phyloP scores from a whole-genome alignment of 2,113 vertebrate species.

The Anguilla rostrata region DNA sequence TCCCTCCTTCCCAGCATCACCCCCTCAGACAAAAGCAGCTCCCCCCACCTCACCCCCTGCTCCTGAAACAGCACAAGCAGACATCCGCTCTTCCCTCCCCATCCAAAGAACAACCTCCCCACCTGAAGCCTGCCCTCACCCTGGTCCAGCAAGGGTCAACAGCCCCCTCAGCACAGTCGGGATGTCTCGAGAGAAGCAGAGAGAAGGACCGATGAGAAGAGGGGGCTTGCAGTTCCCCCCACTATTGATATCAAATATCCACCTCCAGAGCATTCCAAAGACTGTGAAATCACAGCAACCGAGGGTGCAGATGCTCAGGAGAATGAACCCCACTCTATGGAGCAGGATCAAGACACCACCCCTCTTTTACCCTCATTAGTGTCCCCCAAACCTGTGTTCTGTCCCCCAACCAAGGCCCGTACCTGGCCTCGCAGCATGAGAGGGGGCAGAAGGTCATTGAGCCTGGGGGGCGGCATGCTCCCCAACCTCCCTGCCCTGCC shows the following conservation, averaged over 20 bases:
- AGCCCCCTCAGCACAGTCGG: slow-evolving; percentile 49
- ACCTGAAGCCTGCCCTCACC: slow-evolving; percentile 24
- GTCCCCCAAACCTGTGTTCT: slow-evolving; percentile 72
- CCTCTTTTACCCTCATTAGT: slow-evolving; percentile 56
- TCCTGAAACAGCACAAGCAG: slow-evolving; percentile 58
- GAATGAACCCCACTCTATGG: slow-evolving; percentile 67
- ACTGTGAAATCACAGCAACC: slow-evolving; percentile 30
- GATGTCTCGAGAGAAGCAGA: slow-evolving; percentile 37
- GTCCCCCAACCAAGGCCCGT: slow-evolving; percentile 72
- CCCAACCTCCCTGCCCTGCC: slow-evolving; percentile 67
- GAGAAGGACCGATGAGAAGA: slow-evolving; percentile 40
- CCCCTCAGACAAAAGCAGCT: slow-evolving; percentile 55
- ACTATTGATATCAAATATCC: slow-evolving; percentile 53
- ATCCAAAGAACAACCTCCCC: slow-evolving; percentile 49
- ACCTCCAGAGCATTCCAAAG: slow-evolving; percentile 58
- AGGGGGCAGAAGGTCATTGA: slow-evolving; percentile 55
- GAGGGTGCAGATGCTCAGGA: slow-evolving; percentile 65
- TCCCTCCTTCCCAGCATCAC: slow-evolving; percentile 52
- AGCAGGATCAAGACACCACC: slow-evolving; percentile 65
- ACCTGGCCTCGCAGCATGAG: slow-evolving; percentile 73
- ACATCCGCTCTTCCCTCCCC: slow-evolving; percentile 37
- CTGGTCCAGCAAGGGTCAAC: slow-evolving; percentile 39
- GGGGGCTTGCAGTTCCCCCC: slow-evolving; percentile 48
- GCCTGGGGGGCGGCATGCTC: slow-evolving; percentile 55
- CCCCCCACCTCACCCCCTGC: slow-evolving; percentile 46